Evolutionary conservation across 2,797 vertebrate genomes (phyloP), one percentile per base, ranked within the genome.

Genomic region (Tadarida brasiliensis): DNA sequence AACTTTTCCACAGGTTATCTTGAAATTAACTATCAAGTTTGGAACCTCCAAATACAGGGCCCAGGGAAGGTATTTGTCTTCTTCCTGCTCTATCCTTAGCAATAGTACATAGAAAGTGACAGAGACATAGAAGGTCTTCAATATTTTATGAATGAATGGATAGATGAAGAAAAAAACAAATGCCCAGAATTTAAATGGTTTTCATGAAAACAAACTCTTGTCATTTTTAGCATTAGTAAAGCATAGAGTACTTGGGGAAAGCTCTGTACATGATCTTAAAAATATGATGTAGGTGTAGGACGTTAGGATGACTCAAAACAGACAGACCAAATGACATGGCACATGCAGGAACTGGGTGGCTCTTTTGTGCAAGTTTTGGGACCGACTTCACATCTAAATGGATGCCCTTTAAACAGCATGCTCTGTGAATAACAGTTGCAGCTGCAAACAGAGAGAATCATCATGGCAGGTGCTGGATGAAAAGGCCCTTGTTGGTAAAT

Each of bases 361-460:
- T 78, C 59, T 90, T 87, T 30, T 86, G 67, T 78, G 16, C n/a
- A 82, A 85, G 83, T 77, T 49, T 63, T 39, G 11, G 15, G 47
- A 39, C 35, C 80, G 86, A 87, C 67, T 91, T 88, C 70, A 44
- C 35, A 70, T 57, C 28, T 73, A 63, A 81, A 83, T 6, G 83
- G 78, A 76, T 33, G 11, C 14, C 67, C 61, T 65, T 67, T 61
- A 83, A 92, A 83, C 73, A 95, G 61, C 11, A 54, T 63, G 39
- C 73, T 85, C 91, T 92, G 44, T 2, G 4, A 77, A 88, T 17
- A 95, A 83, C 65, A 68, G 49, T 54, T 19, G 80, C 94, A 94
- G 78, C 89, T 95, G 76, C 89, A 83, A 87, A 94, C 56, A 63
- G 67, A 54, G 86, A 78, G 70, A 67, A 77, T 71, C 12, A 4